Conservation (phyloP, 64 coral and sea anemone genomes). For the Catalaphyllia jardinei region DNA sequence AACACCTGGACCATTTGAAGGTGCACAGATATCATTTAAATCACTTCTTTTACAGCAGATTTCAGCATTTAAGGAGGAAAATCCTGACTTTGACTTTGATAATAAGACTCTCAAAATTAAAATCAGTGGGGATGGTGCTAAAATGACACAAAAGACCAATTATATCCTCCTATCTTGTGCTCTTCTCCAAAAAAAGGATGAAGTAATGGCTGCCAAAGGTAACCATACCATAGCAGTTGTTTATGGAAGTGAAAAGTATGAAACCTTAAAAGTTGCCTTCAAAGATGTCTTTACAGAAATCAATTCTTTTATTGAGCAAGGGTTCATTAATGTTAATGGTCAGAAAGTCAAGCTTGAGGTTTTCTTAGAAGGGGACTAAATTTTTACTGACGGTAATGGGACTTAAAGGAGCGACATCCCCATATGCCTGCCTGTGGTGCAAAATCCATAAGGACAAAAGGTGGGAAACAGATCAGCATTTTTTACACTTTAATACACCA, state of each 20-base stretch:
- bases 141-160: slow-evolving; percentile 35
- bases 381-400: neutral
- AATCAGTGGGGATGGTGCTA: slow-evolving; percentile 69
- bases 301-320: slow-evolving; percentile 4
- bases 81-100: slow-evolving; percentile 27
- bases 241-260: slow-evolving; percentile 49
- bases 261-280: slow-evolving; percentile 15
- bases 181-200: slow-evolving; percentile 41
- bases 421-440: slow-evolving; percentile 27
- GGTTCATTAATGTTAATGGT: neutral
- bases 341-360: neutral
- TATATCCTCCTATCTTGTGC: slow-evolving; percentile 55
- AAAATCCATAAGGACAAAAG: slow-evolving; percentile 21
- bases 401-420: neutral
- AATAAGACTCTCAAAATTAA: slow-evolving; percentile 67
- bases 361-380: neutral
- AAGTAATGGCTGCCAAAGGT: slow-evolving; percentile 20
- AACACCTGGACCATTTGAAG: neutral
- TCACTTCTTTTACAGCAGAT: slow-evolving; percentile 56
- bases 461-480: no score
- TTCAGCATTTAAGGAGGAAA: slow-evolving; percentile 25
- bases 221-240: slow-evolving; percentile 29
- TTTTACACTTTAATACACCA: no score
- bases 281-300: slow-evolving; percentile 48
- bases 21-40: slow-evolving; percentile 36